These are phyloP conservation scores for Climacteris rufus DNA, from an alignment of 2,113 vertebrate species.

Conservation along the genomic window DNA sequence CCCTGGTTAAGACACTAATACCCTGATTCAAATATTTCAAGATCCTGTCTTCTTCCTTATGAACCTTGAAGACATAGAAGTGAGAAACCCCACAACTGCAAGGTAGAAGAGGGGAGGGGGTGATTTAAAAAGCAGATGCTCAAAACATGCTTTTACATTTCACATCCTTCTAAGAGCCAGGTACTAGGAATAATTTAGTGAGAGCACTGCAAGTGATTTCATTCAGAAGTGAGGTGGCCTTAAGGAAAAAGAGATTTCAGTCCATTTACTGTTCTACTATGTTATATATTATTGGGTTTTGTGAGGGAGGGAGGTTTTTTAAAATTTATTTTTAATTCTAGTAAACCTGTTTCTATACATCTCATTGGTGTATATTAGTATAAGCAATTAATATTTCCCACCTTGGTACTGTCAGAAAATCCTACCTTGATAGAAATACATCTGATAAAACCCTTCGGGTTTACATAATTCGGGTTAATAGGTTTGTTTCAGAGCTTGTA, in stretches of 20 bases:
- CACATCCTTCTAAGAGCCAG: neutral
- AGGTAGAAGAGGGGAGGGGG: neutral
- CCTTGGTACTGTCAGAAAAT: neutral
- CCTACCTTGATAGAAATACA: neutral
- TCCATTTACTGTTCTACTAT: neutral
- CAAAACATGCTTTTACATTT: neutral
- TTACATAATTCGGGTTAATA: neutral
- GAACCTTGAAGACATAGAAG: neutral
- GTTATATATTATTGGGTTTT: neutral
- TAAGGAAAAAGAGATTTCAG: neutral
- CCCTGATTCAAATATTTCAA: neutral
- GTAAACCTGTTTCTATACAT: neutral
- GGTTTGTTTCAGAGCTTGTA: neutral
- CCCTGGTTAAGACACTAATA: neutral
- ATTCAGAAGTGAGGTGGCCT: neutral
- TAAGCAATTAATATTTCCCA: neutral
- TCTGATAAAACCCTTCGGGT: neutral
- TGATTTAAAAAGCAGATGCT: neutral
- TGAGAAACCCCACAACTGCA: neutral
- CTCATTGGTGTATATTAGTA: neutral
- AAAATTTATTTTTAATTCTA: neutral
- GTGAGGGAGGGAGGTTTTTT: neutral
- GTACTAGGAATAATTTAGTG: neutral
- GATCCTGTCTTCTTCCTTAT: neutral
- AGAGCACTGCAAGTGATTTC: neutral